Evolutionary conservation across 2,797 vertebrate genomes (phyloP), one percentile per base, ranked within the genome.

Genomic region (Dipus sagitta): DNA sequence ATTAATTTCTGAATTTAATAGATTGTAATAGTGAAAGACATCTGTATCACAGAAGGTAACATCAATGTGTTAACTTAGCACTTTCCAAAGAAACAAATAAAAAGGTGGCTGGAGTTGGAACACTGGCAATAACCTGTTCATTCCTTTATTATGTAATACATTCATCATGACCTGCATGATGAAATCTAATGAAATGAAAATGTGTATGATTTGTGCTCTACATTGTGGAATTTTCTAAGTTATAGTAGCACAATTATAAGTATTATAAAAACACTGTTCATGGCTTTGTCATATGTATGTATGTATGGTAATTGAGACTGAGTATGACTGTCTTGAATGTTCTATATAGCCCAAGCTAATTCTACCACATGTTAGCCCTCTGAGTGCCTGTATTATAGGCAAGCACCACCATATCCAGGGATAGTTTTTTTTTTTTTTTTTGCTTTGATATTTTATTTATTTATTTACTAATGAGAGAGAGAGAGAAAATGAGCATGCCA

Each of bases 1-100:
- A 93, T 94, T 97, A 92, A 74, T 81, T 94, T n/a, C 80, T 91
- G 42, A 91, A 97, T 90, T 96, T 94, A 87, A 94, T 62, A 80
- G 34, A 91, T 47, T 81, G 15, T 92, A 47, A 92, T 96, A 90
- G 54, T 96, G 81, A 96, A 91, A 65, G 96, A 93, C 90, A 91
- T 75, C 13, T 3, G 0, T 95, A 94, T 96, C 68, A 84, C 90
- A 87, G 95, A 34, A 87, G 94, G 8, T 58, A 93, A 34, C 68
- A 20, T 34, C 24, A 97, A 78, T 93, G 95, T 64, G 86, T 94
- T 96, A 92, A 94, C 70, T 95, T 82, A 93, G 52, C 92, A 83
- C 74, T 95, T 94, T 92, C 30, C 71, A 96, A 92, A 96, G 77
- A 95, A 94, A 93, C 75, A 87, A 89, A 72, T 70, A 92, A 90